These are phyloP conservation scores for Megaptera novaeangliae DNA, from an alignment of 2,113 vertebrate species.

Conservation along the genomic window DNA sequence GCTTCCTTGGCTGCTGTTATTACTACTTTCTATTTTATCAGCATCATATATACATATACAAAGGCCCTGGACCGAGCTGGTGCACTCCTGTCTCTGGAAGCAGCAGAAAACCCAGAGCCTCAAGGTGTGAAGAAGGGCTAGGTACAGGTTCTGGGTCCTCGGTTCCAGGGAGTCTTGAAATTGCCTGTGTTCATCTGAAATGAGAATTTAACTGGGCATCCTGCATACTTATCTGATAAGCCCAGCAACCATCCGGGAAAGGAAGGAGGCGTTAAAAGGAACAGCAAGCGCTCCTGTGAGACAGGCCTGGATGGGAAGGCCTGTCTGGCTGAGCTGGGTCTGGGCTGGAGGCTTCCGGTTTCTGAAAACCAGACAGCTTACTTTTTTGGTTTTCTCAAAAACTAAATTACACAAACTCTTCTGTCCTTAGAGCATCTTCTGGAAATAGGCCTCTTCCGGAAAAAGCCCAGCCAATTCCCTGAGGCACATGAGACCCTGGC, in stretches of 20 bases:
- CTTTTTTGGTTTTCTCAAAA: neutral
- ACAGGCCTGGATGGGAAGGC: neutral
- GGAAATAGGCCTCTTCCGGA: neutral
- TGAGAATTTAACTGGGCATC: neutral
- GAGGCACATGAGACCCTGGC: neutral
- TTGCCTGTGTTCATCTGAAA: neutral
- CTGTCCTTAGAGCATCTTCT: neutral
- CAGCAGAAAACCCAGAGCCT: neutral
- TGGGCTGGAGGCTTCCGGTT: neutral
- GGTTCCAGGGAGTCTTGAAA: neutral
- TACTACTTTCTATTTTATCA: neutral
- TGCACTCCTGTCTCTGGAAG: neutral
- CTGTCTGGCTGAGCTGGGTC: neutral
- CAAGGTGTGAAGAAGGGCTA: neutral
- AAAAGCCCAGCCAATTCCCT: neutral
- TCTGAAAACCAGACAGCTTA: neutral
- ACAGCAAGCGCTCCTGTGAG: neutral
- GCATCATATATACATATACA: neutral
- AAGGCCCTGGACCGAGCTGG: neutral
- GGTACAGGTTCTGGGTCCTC: neutral
- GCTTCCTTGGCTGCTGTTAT: neutral
- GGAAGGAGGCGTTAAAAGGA: neutral
- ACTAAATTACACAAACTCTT: neutral
- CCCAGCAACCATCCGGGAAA: neutral
- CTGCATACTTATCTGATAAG: neutral